These are phyloP conservation scores for Cervus canadensis DNA, from an alignment of 2,113 vertebrate genomes.

Conservation along the genomic window DNA sequence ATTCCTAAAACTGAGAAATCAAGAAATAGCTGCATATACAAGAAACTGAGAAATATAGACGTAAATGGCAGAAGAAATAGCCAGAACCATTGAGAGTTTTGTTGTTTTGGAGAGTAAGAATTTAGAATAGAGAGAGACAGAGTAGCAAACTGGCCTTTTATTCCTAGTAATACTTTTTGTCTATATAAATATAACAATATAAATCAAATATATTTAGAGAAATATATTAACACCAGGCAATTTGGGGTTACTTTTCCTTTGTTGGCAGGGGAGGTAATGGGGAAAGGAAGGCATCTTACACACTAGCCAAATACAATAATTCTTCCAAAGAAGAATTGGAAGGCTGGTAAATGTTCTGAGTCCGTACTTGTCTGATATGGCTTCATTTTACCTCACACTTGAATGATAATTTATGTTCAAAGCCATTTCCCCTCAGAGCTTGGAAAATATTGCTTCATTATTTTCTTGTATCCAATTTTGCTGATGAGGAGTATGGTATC, in stretches of 20 bases:
- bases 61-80: background rate
- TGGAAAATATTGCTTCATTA: slow-evolving; percentile 63
- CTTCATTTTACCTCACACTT: slow-evolving; percentile 72
- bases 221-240: background rate
- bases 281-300: background rate
- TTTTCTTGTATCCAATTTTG: slow-evolving; percentile 58
- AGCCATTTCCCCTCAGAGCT: slow-evolving; percentile 68
- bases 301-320: slow-evolving; percentile 43
- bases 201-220: background rate
- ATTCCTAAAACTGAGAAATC: background rate
- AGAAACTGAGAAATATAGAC: background rate
- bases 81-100: background rate
- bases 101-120: background rate
- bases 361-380: background rate
- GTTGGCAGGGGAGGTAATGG: background rate
- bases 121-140: background rate
- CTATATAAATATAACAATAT: background rate
- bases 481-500: slow-evolving; percentile 16
- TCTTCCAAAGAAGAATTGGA: slow-evolving; percentile 54
- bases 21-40: background rate
- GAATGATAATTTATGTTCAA: slow-evolving; percentile 75
- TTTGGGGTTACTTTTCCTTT: background rate
- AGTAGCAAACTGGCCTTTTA: background rate
- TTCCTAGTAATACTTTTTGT: background rate
- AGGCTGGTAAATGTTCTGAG: slow-evolving; percentile 71